phyloP scores from a whole-genome alignment of 2,797 vertebrate genomes.

The Heterohyrax brucei region DNA sequence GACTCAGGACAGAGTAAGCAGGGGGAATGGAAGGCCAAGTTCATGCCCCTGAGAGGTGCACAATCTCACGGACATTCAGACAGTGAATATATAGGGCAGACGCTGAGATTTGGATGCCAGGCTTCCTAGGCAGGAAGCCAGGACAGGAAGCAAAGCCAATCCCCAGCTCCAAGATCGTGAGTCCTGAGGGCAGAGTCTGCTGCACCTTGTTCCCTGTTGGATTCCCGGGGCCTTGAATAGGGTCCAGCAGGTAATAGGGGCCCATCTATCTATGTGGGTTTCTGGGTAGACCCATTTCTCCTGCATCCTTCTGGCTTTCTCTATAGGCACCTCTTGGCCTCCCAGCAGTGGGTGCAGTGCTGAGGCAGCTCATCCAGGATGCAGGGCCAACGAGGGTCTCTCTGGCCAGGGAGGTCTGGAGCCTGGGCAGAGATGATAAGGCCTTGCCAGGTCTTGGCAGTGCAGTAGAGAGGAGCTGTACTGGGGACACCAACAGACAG shows the following conservation, averaged over 20 bases:
- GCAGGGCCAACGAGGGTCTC: fast-evolving
- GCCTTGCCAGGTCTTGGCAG: background rate
- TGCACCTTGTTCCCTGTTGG: fast-evolving
- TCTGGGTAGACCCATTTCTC: too few species aligned
- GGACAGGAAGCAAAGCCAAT: background rate
- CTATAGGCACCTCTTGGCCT: background rate
- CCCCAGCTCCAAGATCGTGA: background rate
- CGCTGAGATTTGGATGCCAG: background rate
- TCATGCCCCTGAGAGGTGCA: background rate
- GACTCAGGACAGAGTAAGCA: too few species aligned
- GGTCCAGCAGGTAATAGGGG: fast-evolving
- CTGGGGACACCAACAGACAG: background rate
- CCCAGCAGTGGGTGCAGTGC: background rate
- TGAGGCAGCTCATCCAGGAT: background rate
- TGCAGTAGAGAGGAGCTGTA: background rate
- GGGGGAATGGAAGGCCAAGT: background rate
- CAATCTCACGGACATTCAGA: background rate
- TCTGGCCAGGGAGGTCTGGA: background rate
- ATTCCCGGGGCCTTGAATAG: background rate
- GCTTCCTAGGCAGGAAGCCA: background rate
- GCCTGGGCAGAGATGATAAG: background rate
- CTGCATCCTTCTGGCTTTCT: too few species aligned
- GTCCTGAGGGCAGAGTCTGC: background rate
- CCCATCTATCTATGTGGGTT: background rate
- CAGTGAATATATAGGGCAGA: background rate